Conservation (phyloP, 2,113 vertebrate genomes). For the Phocoena sinus region DNA sequence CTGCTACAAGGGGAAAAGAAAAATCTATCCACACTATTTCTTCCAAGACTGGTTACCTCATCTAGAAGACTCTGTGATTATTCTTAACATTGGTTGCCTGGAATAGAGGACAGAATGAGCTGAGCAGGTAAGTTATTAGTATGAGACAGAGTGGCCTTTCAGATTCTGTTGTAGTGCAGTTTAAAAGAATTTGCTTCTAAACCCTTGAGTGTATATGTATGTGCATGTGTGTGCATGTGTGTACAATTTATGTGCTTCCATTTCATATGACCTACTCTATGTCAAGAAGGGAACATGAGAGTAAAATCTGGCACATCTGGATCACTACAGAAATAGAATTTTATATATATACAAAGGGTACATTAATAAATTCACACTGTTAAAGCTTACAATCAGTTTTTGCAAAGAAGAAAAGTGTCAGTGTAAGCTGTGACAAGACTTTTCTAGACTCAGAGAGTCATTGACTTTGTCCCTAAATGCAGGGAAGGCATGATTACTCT, state of each 20-base stretch:
- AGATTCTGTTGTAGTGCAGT: background rate
- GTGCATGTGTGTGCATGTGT: background rate
- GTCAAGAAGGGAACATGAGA: background rate
- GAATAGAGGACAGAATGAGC: background rate
- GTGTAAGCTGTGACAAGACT: background rate
- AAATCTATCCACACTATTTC: background rate
- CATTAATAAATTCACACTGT: background rate
- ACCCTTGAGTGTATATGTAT: background rate
- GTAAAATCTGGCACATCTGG: background rate
- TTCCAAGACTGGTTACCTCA: background rate
- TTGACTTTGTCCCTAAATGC: background rate
- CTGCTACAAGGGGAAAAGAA: background rate
- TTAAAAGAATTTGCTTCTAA: background rate
- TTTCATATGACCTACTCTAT: background rate
- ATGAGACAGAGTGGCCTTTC: background rate
- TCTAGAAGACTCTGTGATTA: background rate
- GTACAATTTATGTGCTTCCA: background rate
- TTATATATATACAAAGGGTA: background rate
- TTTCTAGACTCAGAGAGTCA: background rate
- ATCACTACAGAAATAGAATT: background rate
- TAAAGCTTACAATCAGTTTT: background rate
- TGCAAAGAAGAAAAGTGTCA: background rate
- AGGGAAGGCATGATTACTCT: background rate
- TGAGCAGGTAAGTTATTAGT: background rate
- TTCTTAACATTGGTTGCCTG: background rate